Percentiles rank a stretch among this genome's conserved stretches.
These are phyloP conservation scores for Steromphala cineraria DNA, from an alignment of 2,888 invertebrate genomes.

Conservation along the genomic window DNA sequence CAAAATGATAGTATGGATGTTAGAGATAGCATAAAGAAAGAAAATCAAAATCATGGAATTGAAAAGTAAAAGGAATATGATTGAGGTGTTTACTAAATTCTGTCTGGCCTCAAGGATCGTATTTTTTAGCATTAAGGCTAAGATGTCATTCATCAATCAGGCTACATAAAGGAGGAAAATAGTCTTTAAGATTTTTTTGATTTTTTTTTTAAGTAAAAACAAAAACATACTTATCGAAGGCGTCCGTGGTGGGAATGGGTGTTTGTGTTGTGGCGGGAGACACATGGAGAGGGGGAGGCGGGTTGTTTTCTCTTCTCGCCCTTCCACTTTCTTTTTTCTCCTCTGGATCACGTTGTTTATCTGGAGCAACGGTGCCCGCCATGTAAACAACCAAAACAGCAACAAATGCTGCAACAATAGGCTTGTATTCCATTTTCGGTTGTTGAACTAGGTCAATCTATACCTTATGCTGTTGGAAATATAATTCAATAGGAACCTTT, in stretches of 20 bases:
- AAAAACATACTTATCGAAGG: not conserved
- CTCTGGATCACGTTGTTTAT: not conserved
- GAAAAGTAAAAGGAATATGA: too few relatives aligned
- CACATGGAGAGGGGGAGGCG: not conserved
- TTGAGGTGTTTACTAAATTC: too few relatives aligned
- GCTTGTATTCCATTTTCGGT: constrained; percentile 2
- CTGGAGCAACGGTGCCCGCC: not conserved
- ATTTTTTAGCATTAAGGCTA: too few relatives aligned
- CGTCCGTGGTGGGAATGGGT: not conserved
- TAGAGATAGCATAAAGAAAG: too few relatives aligned
- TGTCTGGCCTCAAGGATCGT: too few relatives aligned
- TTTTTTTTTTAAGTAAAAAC: too few relatives aligned
- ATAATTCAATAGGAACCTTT: not conserved
- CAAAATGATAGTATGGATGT: too few relatives aligned
- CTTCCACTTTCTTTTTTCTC: not conserved
- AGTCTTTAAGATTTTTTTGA: too few relatives aligned
- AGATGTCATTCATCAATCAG: too few relatives aligned
- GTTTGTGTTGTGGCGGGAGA: not conserved
- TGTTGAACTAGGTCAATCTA: too few relatives aligned
- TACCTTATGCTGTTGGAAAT: not conserved
- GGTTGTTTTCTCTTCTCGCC: not conserved
- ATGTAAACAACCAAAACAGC: constrained; percentile 21
- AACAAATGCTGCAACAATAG: constrained; percentile 13
- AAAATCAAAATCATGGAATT: too few relatives aligned
- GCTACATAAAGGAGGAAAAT: too few relatives aligned